Evolutionary conservation across 2,888 invertebrate species (phyloP), one percentile per base, ranked within the genome.

Genomic region (Arctia plantaginis): DNA sequence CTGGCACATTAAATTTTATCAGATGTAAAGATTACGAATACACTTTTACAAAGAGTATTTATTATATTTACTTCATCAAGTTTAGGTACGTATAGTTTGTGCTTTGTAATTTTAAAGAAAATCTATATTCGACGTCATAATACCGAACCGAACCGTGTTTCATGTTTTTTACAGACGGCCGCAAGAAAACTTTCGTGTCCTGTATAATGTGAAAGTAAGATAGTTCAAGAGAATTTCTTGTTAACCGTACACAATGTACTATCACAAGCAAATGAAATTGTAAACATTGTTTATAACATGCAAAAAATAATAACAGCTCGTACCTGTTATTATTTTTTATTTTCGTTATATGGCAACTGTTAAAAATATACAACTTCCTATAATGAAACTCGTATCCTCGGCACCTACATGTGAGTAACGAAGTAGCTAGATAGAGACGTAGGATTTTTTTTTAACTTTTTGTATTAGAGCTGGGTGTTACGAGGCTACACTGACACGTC

Each of bases 251-350:
- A 51, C 51, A 30, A 15, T 47, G 35, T 67, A n/a, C 30, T 69
- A 44, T 23, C 66, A 62, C 51, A 69, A 68, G 80, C 74, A 59
- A 70, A 75, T 65, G 59, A 75, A 74, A 81, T 82, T 72, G 71
- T 68, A 69, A 83, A 83, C 76, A 81, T 80, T 81, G 71, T 82
- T 80, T 80, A 72, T 77, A 47, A 51, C 66, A 74, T n/a, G n/a
- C 68, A 69, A 77, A 59, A 44, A 33, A 74, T 71, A 66, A 70
- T n/a, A n/a, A n/a, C n/a, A n/a, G n/a, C n/a, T n/a, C n/a, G n/a
- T n/a, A n/a, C 35, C 67, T 59, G 39, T 55, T 72, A 77, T 71
- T 78, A 78, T 66, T 69, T 71, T 59, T 67, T 47, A 62, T 67
- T 70, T 33, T n/a, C 8, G 41, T 62, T 62, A 44, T 62, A 62